Percentiles rank a stretch among this genome's conserved stretches.
phyloP scores from a whole-genome alignment of 1,140 invertebrate genomes.

The Bombus ignitus region DNA sequence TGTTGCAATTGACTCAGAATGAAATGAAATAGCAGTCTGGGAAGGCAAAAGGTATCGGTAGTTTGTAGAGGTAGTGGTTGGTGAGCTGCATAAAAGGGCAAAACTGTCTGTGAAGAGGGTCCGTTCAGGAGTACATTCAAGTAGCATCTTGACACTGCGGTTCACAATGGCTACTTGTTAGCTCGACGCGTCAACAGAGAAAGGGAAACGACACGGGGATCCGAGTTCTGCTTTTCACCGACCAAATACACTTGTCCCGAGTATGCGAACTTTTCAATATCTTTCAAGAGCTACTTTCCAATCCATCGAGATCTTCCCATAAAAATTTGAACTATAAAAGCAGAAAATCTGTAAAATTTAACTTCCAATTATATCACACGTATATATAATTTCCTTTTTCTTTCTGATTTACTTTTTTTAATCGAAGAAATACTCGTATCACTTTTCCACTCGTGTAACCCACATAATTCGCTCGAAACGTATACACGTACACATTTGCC shows the following conservation, averaged over 20 bases:
- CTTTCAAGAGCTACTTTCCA: background rate
- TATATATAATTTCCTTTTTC: no score
- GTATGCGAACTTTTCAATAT: background rate
- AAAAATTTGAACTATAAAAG: background rate
- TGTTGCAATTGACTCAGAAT: background rate
- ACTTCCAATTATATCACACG: background rate
- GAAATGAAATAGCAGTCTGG: background rate
- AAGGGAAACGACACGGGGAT: constrained; percentile 50
- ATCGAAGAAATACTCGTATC: no score
- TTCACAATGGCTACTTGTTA: constrained; percentile 78
- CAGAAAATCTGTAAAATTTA: background rate
- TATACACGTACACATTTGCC: background rate
- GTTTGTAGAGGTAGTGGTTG: constrained; percentile 2
- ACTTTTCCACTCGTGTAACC: no score
- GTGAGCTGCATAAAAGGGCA: constrained; percentile 40
- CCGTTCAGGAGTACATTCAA: constrained; percentile 70
- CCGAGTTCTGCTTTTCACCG: constrained; percentile 27
- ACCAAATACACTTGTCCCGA: constrained; percentile 22
- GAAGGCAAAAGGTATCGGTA: background rate
- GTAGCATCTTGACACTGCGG: constrained; percentile 77
- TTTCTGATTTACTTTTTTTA: background rate
- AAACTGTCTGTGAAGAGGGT: constrained; percentile 71
- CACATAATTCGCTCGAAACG: no score
- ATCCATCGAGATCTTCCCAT: no score
- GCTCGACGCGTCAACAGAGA: constrained; percentile 64